Evolutionary conservation across 2,888 invertebrate genomes (phyloP).

Genomic region (Pollenia amentaria): DNA sequence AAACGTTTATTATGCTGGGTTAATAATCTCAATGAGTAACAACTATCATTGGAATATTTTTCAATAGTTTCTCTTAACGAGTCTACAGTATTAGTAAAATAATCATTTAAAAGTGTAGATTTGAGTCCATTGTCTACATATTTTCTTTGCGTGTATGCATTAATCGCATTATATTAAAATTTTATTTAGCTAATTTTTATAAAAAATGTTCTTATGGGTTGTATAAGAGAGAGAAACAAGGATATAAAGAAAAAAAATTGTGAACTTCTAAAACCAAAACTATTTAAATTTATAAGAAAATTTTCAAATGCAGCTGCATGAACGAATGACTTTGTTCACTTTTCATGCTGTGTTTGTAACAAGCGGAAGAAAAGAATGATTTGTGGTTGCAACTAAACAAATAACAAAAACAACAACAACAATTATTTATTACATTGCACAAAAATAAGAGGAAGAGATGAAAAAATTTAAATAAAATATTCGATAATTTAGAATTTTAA

Average conservation of each 20-base stretch:
- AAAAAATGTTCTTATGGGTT: fast-evolving
- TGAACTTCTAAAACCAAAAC: background rate
- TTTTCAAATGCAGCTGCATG: background rate
- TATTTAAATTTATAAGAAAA: background rate
- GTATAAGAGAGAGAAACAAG: too few relatives aligned
- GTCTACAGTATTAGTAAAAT: too few relatives aligned
- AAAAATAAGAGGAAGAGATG: background rate
- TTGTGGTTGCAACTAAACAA: background rate
- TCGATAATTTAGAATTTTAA: conserved; percentile 14
- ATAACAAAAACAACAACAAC: background rate
- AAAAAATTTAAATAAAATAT: background rate
- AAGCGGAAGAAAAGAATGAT: conserved; percentile 22
- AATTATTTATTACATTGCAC: background rate
- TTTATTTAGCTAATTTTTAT: too few relatives aligned
- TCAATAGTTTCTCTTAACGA: too few relatives aligned
- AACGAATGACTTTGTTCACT: background rate
- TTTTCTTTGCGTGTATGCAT: too few relatives aligned
- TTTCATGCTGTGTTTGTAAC: background rate
- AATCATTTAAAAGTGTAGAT: too few relatives aligned
- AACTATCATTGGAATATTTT: too few relatives aligned
- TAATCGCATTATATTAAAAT: too few relatives aligned
- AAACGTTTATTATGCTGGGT: too few relatives aligned
- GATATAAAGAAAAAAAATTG: too few relatives aligned
- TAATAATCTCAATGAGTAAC: too few relatives aligned
- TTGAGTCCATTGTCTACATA: too few relatives aligned